phyloP scores from a whole-genome alignment of 2,888 invertebrate species.

The Synergus itoensis region DNA sequence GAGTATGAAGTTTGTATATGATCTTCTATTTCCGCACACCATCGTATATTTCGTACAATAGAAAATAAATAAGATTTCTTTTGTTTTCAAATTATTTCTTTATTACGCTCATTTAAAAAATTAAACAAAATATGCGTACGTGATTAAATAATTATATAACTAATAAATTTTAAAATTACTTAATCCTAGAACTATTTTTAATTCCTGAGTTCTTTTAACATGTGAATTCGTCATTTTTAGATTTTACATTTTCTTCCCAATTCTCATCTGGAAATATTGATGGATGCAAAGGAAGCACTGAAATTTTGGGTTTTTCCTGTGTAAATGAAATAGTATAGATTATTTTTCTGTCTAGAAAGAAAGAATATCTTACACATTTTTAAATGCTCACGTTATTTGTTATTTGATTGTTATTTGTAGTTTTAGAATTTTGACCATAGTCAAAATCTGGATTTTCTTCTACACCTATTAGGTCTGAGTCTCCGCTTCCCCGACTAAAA shows the following conservation, averaged over 20 bases:
- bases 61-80: slow-evolving; percentile 43
- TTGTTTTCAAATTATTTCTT: slow-evolving; percentile 41
- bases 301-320: background rate
- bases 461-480: slow-evolving; percentile 84
- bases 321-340: background rate
- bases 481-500: slow-evolving; percentile 81
- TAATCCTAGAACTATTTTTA: background rate
- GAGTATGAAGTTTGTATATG: slow-evolving; percentile 57
- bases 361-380: too few relatives aligned
- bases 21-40: slow-evolving; percentile 46
- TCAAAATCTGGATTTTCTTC: slow-evolving; percentile 84
- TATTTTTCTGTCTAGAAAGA: background rate
- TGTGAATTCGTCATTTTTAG: background rate
- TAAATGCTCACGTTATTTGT: too few relatives aligned
- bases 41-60: slow-evolving; percentile 29
- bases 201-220: background rate
- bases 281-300: background rate
- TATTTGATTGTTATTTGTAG: too few relatives aligned
- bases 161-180: background rate
- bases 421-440: slow-evolving; percentile 65
- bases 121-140: background rate
- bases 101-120: background rate
- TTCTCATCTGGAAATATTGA: background rate
- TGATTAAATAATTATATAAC: background rate
- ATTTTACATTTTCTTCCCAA: background rate